Evolutionary conservation across 2,113 vertebrate genomes (phyloP), one percentile per base, ranked within the genome.

Genomic region (Atrichornis clamosus): DNA sequence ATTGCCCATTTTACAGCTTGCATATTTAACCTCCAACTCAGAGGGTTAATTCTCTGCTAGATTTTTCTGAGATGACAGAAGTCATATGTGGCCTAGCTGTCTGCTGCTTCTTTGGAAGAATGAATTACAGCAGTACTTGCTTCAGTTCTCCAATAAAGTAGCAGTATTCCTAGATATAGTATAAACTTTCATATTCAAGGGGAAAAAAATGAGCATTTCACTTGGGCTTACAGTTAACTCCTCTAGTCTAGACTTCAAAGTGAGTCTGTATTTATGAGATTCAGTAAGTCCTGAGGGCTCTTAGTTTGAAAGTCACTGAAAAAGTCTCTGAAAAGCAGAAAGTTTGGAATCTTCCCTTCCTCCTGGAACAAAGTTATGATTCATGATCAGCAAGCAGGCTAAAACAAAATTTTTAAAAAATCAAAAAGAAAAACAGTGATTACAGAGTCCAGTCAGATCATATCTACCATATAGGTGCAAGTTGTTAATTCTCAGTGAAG

Each of bases 171-270:
- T 67, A 85, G 32, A 78, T 80, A 47, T 6, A 80, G 50, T 42
- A 46, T 41, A 37, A 84, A 50, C 33, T 93, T 89, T 89, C 68
- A 41, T 75, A 50, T 52, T 90, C 60, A 75, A 84, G 44, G 42
- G 0, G 3, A 46, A 62, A 59, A 74, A 69, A 55, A 74, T 53
- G 15, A 74, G 7, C 21, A 55, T 90, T 95, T 95, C 80, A 72
- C 68, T 89, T 83, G 69, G 64, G 56, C 26, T 92, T 90, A 42
- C 20, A 60, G 64, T 81, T 91, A 85, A 56, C 49, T 94, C 41
- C 62, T 89, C 58, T 53, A 63, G 78, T 80, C 85, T 92, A 84
- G 69, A 90, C 80, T 96, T 95, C 89, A 94, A 90, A 94, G 86
- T 64, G 53, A 89, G 15, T 30, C 41, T 62, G 14, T 77, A 63